Evolutionary conservation across 1,140 invertebrate species (phyloP), one percentile per base, ranked within the genome.

Genomic region (Myzus persicae): DNA sequence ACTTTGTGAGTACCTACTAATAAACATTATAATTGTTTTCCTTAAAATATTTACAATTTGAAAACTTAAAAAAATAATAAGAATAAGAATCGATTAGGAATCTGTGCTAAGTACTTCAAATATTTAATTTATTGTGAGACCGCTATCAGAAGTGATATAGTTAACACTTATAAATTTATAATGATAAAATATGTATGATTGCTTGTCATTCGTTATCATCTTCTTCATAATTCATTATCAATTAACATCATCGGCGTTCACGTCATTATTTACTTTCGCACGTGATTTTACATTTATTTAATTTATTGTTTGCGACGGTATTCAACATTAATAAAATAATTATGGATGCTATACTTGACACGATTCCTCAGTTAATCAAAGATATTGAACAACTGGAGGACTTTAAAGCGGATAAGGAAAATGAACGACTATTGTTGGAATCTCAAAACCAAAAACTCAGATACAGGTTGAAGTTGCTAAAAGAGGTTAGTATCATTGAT

Each of bases 381-480:
- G 91, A 93, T 85, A 84, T 93, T 51, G 67, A 94, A 92, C 42
- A 94, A 93, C 67, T 93, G 26, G 44, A 90, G 38, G 14, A 94
- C 4, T 93, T 94, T 59, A 93, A 94, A 94, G 24, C 22, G 36
- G 40, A 90, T 24, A 93, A 94, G 40, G 87, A 93, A 89, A 88
- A 51, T 38, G 93, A 93, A 48, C 42, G 40, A 36, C 38, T 20
- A n/a, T 18, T n/a, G 18, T 44, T 93, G 51, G 90, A 94, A 90
- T 20, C 38, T 20, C 84, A 94, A 81, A 99, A 99, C 95, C 96
- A 96, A 3, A 99, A 99, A 95, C 95, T 99, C 0, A 97, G 98
- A 94, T 98, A 98, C 95, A 96, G 98, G 82, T 95, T 98, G 42
- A 95, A 96, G 9, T 97, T 98, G 94, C 95, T 99, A n/a, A 97